Conservation (phyloP, 2,888 invertebrate genomes). For the Emesis furor region DNA sequence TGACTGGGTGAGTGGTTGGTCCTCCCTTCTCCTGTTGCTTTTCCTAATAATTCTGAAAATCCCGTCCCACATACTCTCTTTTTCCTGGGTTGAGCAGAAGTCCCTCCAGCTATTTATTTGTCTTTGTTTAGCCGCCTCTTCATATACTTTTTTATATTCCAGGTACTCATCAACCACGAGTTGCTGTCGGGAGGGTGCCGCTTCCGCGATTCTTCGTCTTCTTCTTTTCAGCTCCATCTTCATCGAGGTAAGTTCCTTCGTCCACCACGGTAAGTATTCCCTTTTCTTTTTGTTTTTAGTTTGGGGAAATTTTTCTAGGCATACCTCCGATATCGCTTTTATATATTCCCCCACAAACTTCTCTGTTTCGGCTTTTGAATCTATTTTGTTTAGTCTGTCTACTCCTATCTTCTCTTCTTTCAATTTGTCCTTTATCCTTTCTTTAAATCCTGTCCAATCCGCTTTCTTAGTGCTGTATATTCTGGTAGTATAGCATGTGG, state of each 20-base stretch:
- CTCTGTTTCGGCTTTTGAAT: too few species aligned
- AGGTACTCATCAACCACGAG: constrained; percentile 25
- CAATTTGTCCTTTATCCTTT: too few species aligned
- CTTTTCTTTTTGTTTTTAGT: too few species aligned
- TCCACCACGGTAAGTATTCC: too few species aligned
- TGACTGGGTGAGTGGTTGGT: too few species aligned
- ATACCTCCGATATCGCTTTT: too few species aligned
- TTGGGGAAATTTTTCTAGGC: too few species aligned
- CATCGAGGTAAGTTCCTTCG: not conserved
- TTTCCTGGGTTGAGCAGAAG: constrained; percentile 42
- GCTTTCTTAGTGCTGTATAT: constrained; percentile 48
- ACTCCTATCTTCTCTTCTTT: too few species aligned
- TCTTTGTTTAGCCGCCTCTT: not conserved
- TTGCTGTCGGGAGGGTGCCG: constrained; percentile 14
- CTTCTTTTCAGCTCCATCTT: constrained; percentile 31
- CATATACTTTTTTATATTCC: constrained; percentile 22
- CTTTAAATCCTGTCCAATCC: constrained; percentile 33
- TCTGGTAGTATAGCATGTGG: constrained; percentile 33
- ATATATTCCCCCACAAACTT: too few species aligned
- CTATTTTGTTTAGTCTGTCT: too few species aligned
- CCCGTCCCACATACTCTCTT: constrained; percentile 52
- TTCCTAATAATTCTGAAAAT: constrained; percentile 47
- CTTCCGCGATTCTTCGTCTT: constrained; percentile 28
- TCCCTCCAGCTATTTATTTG: constrained; percentile 47
- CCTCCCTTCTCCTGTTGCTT: constrained; percentile 20